These are phyloP conservation scores for Menidia menidia DNA, from an alignment of 2,797 vertebrate genomes.

Conservation along the genomic window DNA sequence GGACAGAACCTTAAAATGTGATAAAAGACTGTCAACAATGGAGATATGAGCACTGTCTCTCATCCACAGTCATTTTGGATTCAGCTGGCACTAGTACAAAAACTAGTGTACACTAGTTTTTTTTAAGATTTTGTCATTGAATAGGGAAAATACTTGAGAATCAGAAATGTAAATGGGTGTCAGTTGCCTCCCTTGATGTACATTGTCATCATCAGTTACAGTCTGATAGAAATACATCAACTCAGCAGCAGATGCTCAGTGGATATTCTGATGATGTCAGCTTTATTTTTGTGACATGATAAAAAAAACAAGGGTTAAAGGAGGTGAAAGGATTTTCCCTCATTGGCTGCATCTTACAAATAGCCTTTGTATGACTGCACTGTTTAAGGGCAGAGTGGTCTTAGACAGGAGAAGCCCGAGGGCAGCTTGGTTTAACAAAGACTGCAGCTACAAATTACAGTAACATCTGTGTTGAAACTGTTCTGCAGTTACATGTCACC, in stretches of 20 bases:
- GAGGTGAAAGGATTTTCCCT: conserved; percentile 18
- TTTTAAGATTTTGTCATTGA: conserved; percentile 18
- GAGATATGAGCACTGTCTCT: neutral
- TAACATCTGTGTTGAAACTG: conserved; percentile 3
- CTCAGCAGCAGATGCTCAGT: conserved; percentile 19
- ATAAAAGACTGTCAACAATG: conserved; percentile 15
- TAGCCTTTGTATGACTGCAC: conserved; percentile 11
- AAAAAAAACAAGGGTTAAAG: conserved; percentile 22
- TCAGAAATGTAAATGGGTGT: conserved; percentile 18
- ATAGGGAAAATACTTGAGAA: conserved; percentile 10
- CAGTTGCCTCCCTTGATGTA: conserved; percentile 18
- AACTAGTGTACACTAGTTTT: neutral
- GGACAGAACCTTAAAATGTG: conserved; percentile 32
- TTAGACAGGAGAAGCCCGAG: conserved; percentile 3
- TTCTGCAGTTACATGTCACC: conserved; percentile 11
- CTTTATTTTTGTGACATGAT: conserved; percentile 35
- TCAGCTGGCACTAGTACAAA: conserved; percentile 25
- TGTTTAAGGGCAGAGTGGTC: conserved; percentile 12
- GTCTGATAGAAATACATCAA: conserved; percentile 27
- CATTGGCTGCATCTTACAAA: conserved; percentile 16
- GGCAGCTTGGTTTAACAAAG: conserved; percentile 12
- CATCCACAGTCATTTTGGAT: neutral
- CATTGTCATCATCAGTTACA: conserved; percentile 30
- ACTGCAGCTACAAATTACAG: conserved; percentile 16
- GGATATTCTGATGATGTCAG: conserved; percentile 18